phyloP scores from a whole-genome alignment of 2,888 invertebrate species.

The Spatulosminthurus flaviceps region DNA sequence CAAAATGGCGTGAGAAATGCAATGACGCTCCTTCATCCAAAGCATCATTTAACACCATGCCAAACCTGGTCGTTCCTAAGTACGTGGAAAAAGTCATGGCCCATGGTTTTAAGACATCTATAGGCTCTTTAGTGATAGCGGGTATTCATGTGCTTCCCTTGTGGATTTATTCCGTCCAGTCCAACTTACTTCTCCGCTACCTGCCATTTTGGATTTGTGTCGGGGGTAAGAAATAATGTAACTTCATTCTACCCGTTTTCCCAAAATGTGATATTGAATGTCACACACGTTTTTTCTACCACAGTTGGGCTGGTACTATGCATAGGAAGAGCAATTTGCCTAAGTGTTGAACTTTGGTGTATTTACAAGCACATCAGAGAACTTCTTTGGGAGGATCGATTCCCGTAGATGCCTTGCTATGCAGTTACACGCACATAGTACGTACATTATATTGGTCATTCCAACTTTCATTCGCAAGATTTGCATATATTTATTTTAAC shows the following conservation, averaged over 20 bases:
- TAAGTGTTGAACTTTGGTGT: constrained; percentile 61
- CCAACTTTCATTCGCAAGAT: too few species aligned
- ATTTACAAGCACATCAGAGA: constrained; percentile 57
- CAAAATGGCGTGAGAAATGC: constrained; percentile 57
- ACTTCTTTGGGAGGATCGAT: constrained; percentile 51
- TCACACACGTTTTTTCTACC: too few species aligned
- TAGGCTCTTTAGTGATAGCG: constrained; percentile 60
- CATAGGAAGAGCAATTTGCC: constrained; percentile 57
- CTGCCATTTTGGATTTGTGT: constrained; percentile 52
- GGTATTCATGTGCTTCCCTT: constrained; percentile 63
- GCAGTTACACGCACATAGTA: too few species aligned
- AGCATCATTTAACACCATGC: too few species aligned
- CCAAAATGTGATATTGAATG: not conserved
- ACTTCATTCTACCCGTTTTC: not conserved
- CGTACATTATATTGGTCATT: too few species aligned
- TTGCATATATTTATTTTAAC: too few species aligned
- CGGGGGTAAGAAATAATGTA: constrained; percentile 37
- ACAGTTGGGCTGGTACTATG: constrained; percentile 54
- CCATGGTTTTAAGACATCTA: constrained; percentile 60
- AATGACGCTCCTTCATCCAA: not conserved
- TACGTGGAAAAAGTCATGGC: constrained; percentile 53
- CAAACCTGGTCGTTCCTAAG: not conserved
- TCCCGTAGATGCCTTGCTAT: too few species aligned
- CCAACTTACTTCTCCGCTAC: constrained; percentile 52
- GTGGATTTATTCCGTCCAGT: constrained; percentile 60